A percentile compares a stretch with the other conserved stretches of the same genome.
phyloP scores from a whole-genome alignment of 2,888 invertebrate species.

The Amaurobius ferox region DNA sequence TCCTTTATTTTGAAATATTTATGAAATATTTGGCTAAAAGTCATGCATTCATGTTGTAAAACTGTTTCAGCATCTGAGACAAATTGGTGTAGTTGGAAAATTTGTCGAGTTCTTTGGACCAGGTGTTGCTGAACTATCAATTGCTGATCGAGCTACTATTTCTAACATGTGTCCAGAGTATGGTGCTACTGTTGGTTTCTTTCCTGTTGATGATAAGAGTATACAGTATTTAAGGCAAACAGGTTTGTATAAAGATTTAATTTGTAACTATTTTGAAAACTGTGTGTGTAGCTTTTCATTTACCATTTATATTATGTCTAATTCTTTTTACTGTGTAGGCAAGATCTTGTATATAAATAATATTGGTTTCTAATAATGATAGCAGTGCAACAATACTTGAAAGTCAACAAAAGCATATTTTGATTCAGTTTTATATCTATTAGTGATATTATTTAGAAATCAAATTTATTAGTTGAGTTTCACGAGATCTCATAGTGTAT shows the following conservation, averaged over 20 bases:
- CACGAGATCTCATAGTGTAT: no score
- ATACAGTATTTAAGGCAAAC: slow-evolving; percentile 91
- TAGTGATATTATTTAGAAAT: no score
- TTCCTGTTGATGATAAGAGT: slow-evolving; percentile 90
- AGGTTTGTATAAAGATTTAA: slow-evolving; percentile 80
- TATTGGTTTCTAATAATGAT: no score
- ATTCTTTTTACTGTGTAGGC: no score
- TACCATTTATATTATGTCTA: background rate
- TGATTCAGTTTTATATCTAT: no score
- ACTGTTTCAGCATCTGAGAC: slow-evolving; percentile 87
- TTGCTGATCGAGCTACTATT: slow-evolving; percentile 97
- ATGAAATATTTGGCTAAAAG: no score
- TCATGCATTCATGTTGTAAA: no score
- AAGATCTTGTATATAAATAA: no score
- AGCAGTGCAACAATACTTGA: no score
- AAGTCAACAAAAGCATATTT: no score
- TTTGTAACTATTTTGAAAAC: background rate
- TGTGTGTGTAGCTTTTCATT: background rate
- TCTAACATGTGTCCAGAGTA: slow-evolving; percentile 99
- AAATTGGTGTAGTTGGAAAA: slow-evolving; percentile 97
- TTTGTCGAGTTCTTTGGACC: slow-evolving; percentile 99
- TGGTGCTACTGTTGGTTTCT: slow-evolving; percentile 96
- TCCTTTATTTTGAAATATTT: no score
- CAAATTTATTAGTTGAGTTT: no score
- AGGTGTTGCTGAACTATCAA: slow-evolving; percentile 91